These are phyloP conservation scores for Accipiter virgatus DNA, from an alignment of 2,113 vertebrate genomes.

Conservation along the genomic window DNA sequence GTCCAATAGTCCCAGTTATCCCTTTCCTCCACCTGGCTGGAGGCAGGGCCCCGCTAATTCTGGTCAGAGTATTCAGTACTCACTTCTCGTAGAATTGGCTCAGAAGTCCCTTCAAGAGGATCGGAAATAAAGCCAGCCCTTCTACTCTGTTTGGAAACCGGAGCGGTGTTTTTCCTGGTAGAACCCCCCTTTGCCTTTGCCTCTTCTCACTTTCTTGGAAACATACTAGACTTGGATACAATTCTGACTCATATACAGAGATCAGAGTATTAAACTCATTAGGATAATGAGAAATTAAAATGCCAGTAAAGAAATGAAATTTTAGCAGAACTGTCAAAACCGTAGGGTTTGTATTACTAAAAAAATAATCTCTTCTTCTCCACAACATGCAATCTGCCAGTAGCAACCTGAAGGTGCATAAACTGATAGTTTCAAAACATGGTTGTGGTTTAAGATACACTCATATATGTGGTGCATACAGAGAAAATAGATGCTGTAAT, in stretches of 20 bases:
- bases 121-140: too few species aligned
- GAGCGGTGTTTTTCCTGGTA: too few species aligned
- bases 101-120: too few species aligned
- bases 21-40: too few species aligned
- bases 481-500: neutral
- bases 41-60: too few species aligned
- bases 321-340: neutral
- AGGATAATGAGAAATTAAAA: neutral
- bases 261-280: neutral
- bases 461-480: neutral
- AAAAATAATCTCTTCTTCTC: neutral
- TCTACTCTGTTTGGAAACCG: too few species aligned
- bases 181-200: too few species aligned
- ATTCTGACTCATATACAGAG: conserved; percentile 76
- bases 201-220: conserved; percentile 83
- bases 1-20: too few species aligned
- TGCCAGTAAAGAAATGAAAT: neutral
- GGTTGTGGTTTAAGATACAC: neutral
- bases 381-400: neutral
- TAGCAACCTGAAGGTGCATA: neutral
- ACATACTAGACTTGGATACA: conserved; percentile 72
- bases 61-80: too few species aligned
- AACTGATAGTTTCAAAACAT: neutral
- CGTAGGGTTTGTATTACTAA: neutral
- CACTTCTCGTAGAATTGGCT: too few species aligned